phyloP scores from a whole-genome alignment of 2,113 vertebrate genomes.

The Scytalopus superciliaris region DNA sequence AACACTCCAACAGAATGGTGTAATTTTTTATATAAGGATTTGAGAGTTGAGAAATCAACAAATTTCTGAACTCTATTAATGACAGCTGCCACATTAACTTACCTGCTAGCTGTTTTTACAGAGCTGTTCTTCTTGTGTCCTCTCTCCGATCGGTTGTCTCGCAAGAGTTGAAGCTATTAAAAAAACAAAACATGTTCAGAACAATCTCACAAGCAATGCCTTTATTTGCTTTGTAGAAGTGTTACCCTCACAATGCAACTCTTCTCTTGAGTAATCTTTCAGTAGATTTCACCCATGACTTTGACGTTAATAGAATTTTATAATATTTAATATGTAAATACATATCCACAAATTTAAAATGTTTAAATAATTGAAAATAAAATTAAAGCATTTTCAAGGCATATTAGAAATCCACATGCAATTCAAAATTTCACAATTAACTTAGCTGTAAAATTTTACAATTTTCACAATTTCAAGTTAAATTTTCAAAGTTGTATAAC shows the following conservation, averaged over 20 bases:
- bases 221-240: not conserved
- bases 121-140: constrained; percentile 92
- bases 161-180: constrained; percentile 79
- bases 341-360: not conserved
- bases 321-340: not conserved
- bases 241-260: not conserved
- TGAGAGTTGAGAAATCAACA: not conserved
- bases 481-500: not conserved
- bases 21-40: not conserved
- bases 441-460: not conserved
- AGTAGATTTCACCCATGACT: not conserved
- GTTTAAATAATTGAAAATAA: not conserved
- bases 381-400: not conserved
- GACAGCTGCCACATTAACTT: constrained; percentile 1
- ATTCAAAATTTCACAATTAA: not conserved
- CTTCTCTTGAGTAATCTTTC: not conserved
- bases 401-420: not conserved
- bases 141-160: constrained; percentile 87
- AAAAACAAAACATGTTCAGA: not conserved
- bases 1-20: not conserved
- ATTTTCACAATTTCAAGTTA: not conserved
- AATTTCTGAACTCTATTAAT: not conserved
- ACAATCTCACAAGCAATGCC: constrained; percentile 12
- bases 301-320: not conserved
- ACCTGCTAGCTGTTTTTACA: constrained; percentile 94